Percentiles rank a stretch among this genome's conserved stretches.
Evolutionary conservation across 2,113 vertebrate genomes (phyloP).

Genomic region (Corvus cornix): DNA sequence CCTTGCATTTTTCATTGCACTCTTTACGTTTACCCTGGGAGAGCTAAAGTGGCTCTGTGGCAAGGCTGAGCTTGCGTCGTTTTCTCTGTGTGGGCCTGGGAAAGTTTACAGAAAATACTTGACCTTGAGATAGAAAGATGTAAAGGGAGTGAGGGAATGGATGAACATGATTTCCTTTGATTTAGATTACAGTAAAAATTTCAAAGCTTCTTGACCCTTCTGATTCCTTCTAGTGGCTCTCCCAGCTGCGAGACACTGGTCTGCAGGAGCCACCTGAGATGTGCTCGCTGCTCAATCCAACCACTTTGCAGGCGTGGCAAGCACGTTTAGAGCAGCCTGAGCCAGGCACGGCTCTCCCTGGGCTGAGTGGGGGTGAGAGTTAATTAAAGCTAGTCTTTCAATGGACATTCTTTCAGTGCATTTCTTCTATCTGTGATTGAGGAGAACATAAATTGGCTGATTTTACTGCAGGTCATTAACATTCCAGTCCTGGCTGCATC

Average conservation of each 20-base stretch:
- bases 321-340: not conserved
- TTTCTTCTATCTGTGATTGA: not conserved
- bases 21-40: not conserved
- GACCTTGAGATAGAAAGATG: not conserved
- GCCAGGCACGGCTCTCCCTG: not conserved
- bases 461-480: not conserved
- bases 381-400: not conserved
- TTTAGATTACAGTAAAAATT: conserved; percentile 21
- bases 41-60: not conserved
- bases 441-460: not conserved
- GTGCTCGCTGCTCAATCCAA: not conserved
- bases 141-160: not conserved
- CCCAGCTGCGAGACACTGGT: not conserved
- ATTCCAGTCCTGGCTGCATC: not conserved
- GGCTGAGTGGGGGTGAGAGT: not conserved
- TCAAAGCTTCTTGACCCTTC: conserved; percentile 11
- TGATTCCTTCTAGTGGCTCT: not conserved
- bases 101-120: conserved; percentile 12
- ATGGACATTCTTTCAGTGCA: not conserved
- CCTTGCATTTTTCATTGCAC: not conserved
- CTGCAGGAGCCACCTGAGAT: not conserved
- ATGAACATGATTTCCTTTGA: conserved; percentile 11
- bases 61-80: not conserved
- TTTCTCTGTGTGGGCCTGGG: fast-evolving
- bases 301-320: not conserved